Evolutionary conservation across 2,797 vertebrate species (phyloP).

Genomic region (Tenualosa ilisha): DNA sequence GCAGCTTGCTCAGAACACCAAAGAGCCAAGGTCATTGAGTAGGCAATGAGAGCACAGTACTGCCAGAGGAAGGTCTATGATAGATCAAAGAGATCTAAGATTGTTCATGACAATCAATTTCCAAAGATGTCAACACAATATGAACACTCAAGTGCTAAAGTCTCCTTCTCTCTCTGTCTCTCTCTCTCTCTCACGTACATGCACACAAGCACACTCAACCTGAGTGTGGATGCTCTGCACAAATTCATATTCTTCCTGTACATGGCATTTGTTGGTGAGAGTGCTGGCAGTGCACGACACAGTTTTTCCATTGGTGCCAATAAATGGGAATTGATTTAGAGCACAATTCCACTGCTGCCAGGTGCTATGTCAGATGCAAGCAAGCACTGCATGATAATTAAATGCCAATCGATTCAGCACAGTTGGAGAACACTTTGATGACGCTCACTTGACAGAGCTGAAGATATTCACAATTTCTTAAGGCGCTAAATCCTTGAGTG

Average conservation of each 20-base stretch:
- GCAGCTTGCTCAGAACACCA: too few species aligned
- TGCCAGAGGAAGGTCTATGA: too few species aligned
- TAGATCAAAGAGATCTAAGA: too few species aligned
- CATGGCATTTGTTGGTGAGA: neutral
- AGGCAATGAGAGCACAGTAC: too few species aligned
- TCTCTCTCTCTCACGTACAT: too few species aligned
- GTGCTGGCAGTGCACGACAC: neutral
- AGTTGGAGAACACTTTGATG: neutral
- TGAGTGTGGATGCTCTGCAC: neutral
- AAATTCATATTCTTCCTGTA: neutral
- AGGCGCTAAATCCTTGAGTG: conserved; percentile 9
- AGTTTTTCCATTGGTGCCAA: neutral
- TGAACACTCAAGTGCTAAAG: too few species aligned
- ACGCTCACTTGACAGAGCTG: neutral
- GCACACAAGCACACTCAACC: neutral
- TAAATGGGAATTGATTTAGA: neutral
- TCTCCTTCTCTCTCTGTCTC: too few species aligned
- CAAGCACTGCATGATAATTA: neutral
- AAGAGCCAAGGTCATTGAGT: too few species aligned
- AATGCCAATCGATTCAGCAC: neutral
- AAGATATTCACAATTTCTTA: neutral
- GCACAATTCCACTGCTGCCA: neutral
- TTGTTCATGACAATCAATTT: too few species aligned
- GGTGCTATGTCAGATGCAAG: neutral
- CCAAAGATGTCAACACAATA: too few species aligned